Conservation (phyloP, 2,113 vertebrate genomes). For the Thermophis baileyi region DNA sequence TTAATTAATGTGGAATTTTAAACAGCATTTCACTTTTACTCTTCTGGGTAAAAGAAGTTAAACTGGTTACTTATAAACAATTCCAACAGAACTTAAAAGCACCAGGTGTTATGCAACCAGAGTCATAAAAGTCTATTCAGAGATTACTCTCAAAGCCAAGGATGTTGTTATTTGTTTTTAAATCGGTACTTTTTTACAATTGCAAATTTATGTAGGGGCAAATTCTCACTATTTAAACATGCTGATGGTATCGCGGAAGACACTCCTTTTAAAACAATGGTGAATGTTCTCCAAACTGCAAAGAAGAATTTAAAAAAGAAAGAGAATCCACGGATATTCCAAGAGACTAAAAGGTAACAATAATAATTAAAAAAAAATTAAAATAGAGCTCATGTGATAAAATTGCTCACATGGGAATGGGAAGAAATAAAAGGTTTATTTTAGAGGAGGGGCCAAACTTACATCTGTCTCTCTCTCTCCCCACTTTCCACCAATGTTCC, state of each 20-base stretch:
- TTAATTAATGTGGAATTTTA: constrained; percentile 4
- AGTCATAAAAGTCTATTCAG: not conserved
- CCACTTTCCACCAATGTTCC: not conserved
- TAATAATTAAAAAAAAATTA: not conserved
- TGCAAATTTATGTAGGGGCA: constrained; percentile 2
- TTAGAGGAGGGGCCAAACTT: constrained; percentile 4
- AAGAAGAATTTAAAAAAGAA: constrained; percentile 11
- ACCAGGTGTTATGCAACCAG: not conserved
- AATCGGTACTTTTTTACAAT: not conserved
- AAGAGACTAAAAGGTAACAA: not conserved
- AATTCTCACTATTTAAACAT: not conserved
- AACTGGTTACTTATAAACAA: not conserved
- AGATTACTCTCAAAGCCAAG: not conserved
- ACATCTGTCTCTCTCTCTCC: constrained; percentile 2
- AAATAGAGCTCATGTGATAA: not conserved
- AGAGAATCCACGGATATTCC: not conserved
- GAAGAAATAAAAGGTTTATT: not conserved
- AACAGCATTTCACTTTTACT: not conserved
- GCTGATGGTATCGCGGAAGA: not conserved
- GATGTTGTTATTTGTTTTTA: not conserved
- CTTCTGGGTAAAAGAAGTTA: not conserved
- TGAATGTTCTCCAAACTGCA: constrained; percentile 13
- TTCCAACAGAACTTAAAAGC: not conserved
- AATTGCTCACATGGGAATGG: not conserved
- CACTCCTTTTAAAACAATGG: constrained; percentile 35